Conservation (phyloP, 2,113 vertebrate species). For the Eclectus roratus region DNA sequence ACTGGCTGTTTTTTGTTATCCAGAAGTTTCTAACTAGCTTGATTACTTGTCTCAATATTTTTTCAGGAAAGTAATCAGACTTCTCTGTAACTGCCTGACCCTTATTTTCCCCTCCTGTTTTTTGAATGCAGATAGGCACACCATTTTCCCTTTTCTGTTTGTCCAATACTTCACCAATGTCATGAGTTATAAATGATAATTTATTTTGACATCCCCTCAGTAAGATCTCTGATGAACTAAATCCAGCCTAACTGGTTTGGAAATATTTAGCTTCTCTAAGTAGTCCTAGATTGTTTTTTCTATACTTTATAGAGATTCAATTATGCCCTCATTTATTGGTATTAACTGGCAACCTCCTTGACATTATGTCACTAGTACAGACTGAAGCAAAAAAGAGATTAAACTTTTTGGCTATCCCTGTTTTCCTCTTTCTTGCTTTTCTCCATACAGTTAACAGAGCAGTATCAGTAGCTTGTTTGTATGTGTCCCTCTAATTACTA, state of each 20-base stretch:
- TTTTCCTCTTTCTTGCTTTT: background rate
- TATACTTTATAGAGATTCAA: background rate
- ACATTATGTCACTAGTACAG: background rate
- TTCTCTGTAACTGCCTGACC: background rate
- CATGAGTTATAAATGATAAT: background rate
- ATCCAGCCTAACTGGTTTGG: background rate
- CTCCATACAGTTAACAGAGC: background rate
- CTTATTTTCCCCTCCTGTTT: background rate
- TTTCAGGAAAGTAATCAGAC: background rate
- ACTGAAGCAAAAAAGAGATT: background rate
- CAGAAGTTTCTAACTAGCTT: background rate
- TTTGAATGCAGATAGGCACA: background rate
- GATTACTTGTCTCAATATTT: background rate
- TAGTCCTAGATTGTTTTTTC: background rate
- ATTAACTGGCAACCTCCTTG: background rate
- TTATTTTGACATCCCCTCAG: background rate
- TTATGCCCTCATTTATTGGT: background rate
- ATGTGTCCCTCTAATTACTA: background rate
- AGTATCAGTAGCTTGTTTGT: background rate
- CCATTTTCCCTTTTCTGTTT: background rate
- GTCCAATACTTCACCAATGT: background rate
- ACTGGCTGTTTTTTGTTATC: background rate
- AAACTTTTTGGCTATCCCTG: background rate
- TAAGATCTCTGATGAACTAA: background rate
- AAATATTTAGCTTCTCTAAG: background rate